Evolutionary conservation across 2,797 vertebrate genomes (phyloP), one percentile per base, ranked within the genome.

Genomic region (Acanthurus lineatus): DNA sequence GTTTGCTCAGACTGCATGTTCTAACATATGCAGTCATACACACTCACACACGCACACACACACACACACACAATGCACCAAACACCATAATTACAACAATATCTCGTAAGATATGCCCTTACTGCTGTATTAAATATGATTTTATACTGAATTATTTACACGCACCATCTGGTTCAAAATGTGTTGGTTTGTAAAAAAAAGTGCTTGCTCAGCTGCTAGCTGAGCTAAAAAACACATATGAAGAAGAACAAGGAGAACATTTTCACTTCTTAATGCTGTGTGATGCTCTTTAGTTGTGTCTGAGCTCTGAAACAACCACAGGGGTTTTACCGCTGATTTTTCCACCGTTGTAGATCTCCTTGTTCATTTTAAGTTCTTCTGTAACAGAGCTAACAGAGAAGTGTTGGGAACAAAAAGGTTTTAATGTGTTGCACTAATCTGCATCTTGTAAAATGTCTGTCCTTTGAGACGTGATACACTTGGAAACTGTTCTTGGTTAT

Each of bases 101-200:
- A 62, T 16, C 56, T 61, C 69, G 25, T 25, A 25, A 25, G 2
- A 49, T 38, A 10, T 16, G 6, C 12, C 25, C 19, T 14, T 17
- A 10, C 68, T 58, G 38, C 4, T 77, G 17, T 66, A 61, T 83
- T 85, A 70, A 71, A 80, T 61, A 60, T 83, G 63, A 84, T 69
- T 40, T 51, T 1, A 40, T 40, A 47, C 76, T 85, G 19, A 79
- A 81, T 81, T 32, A 83, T 79, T 66, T 61, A 81, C 17, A 38
- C 69, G 61, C 6, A 17, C 80, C 80, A 79, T 81, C 80, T 85
- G 69, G 44, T 32, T 45, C 5, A 5, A 68, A 73, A 45, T 77
- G 69, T 73, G 35, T 68, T 62, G 17, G 44, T 74, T 78, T 65
- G 9, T 35, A 51, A 38, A 80, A 82, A n/a, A n/a, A n/a, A n/a